Base-by-base conservation (phyloP, 2,797 vertebrate genomes). In the Bucorvus abyssinicus region DNA sequence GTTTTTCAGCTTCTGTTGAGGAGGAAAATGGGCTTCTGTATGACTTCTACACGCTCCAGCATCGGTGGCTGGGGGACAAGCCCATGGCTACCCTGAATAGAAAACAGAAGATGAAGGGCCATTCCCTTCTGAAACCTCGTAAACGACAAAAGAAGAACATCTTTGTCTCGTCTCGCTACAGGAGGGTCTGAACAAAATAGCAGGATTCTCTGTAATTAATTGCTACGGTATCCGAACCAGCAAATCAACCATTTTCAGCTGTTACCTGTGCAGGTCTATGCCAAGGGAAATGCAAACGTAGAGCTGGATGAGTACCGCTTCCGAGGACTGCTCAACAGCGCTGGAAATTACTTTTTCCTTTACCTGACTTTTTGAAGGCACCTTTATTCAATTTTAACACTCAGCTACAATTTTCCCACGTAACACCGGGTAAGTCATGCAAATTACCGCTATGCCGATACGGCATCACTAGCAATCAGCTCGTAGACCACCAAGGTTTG, bases 201-300 rank as follows among this genome's bases (percentile, higher is more conserved):
- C 1, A 84, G 27, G 69, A 76, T 52, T 64, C 77, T 86, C 40
- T 44, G 61, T 36, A 86, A 90, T 49, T 85, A 93, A 90, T 21
- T 73, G 42, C 11, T 69, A 47, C 73, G 63, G 19, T 24, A 67
- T 49, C 44, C 80, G 88, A 69, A 93, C 12, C 32, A 95, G 67
- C 24, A 78, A 70, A 84, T 30, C 57, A 88, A 29, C 32, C 24
- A 56, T 85, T 92, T 76, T 89, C 44, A 83, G 89, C 57, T 80
- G 68, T 68, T 77, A 95, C 38, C 34, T 75, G 20, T 56, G 30
- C n/a, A 21, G n/a, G 52, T 64, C 93, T 84, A 80, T 90, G 63
- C 73, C 84, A 76, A 69, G n/a, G 59, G 47, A 95, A 76, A 93
- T 45, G 59, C 47, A 89, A 87, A 94, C 87, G 74, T 36, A 65